Conservation (phyloP, 2,113 vertebrate species). For the Cheilinus undulatus region DNA sequence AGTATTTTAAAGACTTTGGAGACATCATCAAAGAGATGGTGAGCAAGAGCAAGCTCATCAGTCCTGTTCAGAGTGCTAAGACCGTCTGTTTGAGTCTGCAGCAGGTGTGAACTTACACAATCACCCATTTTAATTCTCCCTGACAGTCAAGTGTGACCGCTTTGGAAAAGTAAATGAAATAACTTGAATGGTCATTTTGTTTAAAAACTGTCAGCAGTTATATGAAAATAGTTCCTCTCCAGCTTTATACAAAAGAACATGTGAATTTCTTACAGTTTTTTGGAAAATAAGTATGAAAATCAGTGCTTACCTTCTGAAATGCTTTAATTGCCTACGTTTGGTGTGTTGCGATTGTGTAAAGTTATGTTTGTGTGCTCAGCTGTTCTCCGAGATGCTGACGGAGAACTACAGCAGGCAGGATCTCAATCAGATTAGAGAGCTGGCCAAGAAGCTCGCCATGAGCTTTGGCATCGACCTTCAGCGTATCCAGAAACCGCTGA, state of each 20-base stretch:
- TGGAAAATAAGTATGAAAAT: not conserved
- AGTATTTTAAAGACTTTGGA: slow-evolving; percentile 90
- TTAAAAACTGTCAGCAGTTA: too few relatives aligned
- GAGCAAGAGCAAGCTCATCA: slow-evolving; percentile 84
- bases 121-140: not conserved
- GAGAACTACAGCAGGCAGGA: slow-evolving; percentile 66
- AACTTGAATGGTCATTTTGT: not conserved
- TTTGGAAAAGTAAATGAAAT: not conserved
- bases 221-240: too few relatives aligned
- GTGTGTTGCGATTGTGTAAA: not conserved
- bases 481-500: slow-evolving; percentile 83
- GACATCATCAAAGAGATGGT: slow-evolving; percentile 93
- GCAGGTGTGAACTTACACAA: slow-evolving; percentile 82
- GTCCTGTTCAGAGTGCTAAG: slow-evolving; percentile 85
- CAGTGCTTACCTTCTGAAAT: slow-evolving; percentile 14
- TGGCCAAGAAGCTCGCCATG: slow-evolving; percentile 89
- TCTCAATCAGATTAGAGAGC: slow-evolving; percentile 85
- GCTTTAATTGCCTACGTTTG: not conserved
- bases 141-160: not conserved
- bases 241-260: too few relatives aligned
- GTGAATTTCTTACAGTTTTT: not conserved
- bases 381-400: slow-evolving; percentile 71
- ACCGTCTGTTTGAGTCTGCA: slow-evolving; percentile 88
- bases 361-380: slow-evolving; percentile 56
- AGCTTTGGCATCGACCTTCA: slow-evolving; percentile 88